Conservation (phyloP, 2,888 invertebrate genomes). For the Calameuta filiformis region DNA sequence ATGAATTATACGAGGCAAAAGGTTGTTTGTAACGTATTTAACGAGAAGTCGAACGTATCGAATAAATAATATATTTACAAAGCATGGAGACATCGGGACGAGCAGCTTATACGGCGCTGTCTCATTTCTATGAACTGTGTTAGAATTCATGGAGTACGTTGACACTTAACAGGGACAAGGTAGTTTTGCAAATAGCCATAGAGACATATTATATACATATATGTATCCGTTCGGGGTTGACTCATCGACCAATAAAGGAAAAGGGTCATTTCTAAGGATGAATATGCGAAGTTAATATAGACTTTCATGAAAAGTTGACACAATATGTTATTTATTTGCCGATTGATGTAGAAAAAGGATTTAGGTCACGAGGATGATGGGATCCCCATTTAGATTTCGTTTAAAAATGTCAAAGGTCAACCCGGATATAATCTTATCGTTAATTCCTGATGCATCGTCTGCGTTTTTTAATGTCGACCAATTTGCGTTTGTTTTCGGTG, state of each 20-base stretch:
- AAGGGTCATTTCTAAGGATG: not conserved
- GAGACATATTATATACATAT: not conserved
- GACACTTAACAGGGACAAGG: not conserved
- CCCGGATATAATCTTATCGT: not conserved
- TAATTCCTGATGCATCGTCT: not conserved
- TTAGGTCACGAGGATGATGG: not conserved
- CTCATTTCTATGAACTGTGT: not conserved
- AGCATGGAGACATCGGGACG: not conserved
- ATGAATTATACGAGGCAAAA: not conserved
- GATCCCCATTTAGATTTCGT: not conserved
- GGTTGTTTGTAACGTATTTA: not conserved
- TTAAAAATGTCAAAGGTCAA: not conserved
- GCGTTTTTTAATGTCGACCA: not conserved
- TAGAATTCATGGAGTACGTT: not conserved
- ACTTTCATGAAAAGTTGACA: not conserved
- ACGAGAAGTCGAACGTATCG: not conserved
- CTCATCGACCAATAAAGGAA: not conserved
- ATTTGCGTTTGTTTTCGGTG: not conserved
- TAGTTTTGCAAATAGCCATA: not conserved
- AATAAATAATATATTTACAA: not conserved
- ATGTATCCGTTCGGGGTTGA: not conserved
- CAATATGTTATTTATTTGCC: not conserved
- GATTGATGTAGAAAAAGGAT: not conserved
- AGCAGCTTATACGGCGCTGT: not conserved
- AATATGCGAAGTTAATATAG: not conserved